phyloP scores from a whole-genome alignment of 2,888 invertebrate genomes.

The Coenonympha arcania region DNA sequence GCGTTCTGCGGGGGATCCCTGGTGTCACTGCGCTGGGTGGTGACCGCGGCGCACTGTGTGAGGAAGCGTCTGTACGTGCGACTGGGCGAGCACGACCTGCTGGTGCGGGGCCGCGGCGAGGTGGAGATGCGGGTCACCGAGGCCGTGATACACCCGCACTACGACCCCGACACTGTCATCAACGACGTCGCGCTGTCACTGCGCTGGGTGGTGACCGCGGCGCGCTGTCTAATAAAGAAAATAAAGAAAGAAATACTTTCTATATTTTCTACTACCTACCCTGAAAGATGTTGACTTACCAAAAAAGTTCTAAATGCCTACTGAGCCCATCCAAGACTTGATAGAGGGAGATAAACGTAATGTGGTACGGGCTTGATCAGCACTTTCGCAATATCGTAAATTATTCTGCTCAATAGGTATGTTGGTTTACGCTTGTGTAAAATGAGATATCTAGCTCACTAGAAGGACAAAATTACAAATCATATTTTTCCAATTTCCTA shows the following conservation, averaged over 20 bases:
- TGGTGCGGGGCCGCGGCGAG: constrained; percentile 82
- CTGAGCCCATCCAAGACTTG: background rate
- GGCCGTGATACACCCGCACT: constrained; percentile 86
- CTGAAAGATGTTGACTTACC: background rate
- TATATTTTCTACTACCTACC: no score
- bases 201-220: no score
- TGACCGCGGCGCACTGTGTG: constrained; percentile 92
- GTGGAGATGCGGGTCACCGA: constrained; percentile 82
- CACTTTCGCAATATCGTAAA: constrained; percentile 1
- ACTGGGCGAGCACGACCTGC: constrained; percentile 89
- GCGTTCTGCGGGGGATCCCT: constrained; percentile 87
- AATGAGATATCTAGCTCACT: background rate
- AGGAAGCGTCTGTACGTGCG: constrained; percentile 83
- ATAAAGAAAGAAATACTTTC: no score
- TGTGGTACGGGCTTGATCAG: background rate
- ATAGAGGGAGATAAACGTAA: background rate
- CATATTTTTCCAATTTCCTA: no score
- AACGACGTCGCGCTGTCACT: constrained; percentile 92
- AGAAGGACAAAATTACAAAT: background rate
- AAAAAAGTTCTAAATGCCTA: background rate
- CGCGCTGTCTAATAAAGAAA: no score
- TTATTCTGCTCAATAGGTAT: constrained; percentile 2
- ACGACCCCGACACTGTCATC: constrained; percentile 90
- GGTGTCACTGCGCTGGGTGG: constrained; percentile 85
- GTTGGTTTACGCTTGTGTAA: background rate